phyloP scores from a whole-genome alignment of 2,113 vertebrate genomes.

The Crotophaga sulcirostris region DNA sequence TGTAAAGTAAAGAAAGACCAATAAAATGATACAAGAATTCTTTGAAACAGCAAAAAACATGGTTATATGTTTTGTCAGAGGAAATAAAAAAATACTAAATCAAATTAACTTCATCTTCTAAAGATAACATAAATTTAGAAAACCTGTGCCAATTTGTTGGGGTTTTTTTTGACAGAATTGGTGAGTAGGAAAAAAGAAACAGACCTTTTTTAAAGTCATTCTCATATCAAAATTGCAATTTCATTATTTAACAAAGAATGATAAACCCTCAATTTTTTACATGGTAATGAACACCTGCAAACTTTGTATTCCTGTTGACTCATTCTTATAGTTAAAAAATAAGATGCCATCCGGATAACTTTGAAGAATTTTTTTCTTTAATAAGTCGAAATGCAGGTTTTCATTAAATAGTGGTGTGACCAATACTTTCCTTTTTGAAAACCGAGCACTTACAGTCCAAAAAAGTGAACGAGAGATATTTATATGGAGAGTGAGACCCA shows the following conservation, averaged over 20 bases:
- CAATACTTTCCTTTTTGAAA: not conserved
- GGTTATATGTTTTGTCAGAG: not conserved
- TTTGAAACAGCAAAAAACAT: not conserved
- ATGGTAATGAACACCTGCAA: not conserved
- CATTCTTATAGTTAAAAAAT: not conserved
- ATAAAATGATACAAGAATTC: not conserved
- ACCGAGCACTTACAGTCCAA: not conserved
- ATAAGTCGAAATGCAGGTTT: not conserved
- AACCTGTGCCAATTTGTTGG: rapidly evolving
- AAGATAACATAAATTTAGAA: not conserved
- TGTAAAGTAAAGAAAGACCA: not conserved
- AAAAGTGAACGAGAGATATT: not conserved
- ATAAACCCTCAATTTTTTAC: not conserved
- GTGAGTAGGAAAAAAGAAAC: not conserved
- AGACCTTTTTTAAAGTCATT: not conserved
- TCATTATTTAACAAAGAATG: not conserved
- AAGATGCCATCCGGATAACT: not conserved
- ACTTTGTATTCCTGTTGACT: not conserved
- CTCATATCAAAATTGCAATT: not conserved
- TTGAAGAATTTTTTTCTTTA: not conserved
- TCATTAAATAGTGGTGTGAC: not conserved
- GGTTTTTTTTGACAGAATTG: not conserved
- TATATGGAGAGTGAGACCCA: not conserved
- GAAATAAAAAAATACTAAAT: not conserved
- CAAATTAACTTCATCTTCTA: not conserved